Conservation (phyloP, 2,113 vertebrate species). For the Xiphorhynchus elegans region DNA sequence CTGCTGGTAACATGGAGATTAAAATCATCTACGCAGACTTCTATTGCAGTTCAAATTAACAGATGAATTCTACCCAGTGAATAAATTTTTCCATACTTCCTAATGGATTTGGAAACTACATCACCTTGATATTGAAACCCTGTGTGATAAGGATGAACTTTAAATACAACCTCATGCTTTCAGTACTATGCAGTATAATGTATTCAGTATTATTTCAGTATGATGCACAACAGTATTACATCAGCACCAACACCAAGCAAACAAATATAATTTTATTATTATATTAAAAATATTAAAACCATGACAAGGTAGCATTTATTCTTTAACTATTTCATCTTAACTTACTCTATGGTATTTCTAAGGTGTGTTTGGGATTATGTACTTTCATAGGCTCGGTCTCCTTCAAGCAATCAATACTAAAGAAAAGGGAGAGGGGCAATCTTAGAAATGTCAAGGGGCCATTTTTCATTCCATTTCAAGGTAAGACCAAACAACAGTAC, state of each 20-base stretch:
- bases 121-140: neutral
- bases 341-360: neutral
- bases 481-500: neutral
- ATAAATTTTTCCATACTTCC: neutral
- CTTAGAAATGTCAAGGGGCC: neutral
- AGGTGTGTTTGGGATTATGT: neutral
- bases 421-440: neutral
- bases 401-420: neutral
- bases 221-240: neutral
- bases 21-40: neutral
- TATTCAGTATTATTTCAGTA: neutral
- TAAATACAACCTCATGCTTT: neutral
- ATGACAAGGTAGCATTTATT: neutral
- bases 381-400: neutral
- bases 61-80: neutral
- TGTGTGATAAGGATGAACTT: neutral
- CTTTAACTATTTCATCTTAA: neutral
- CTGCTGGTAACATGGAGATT: neutral
- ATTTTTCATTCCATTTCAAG: neutral
- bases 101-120: neutral
- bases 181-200: neutral
- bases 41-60: neutral
- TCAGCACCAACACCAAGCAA: neutral
- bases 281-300: neutral
- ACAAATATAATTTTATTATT: neutral